These are phyloP conservation scores for Barypeithes pellucidus DNA, from an alignment of 2,888 invertebrate species.

Conservation along the genomic window DNA sequence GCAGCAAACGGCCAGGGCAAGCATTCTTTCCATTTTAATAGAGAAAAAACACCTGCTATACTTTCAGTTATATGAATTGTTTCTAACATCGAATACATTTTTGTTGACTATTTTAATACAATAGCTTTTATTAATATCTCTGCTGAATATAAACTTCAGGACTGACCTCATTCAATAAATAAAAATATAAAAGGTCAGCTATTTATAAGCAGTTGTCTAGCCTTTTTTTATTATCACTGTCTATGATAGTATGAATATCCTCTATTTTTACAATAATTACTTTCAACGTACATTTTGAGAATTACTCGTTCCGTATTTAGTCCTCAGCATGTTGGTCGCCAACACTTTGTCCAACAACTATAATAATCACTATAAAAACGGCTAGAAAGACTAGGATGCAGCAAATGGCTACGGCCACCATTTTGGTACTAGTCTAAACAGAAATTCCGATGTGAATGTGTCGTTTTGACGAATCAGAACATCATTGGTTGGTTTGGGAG, in stretches of 20 bases:
- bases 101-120: not conserved
- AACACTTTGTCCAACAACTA: conserved; percentile 86
- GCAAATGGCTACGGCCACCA: conserved; percentile 89
- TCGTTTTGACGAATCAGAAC: not conserved
- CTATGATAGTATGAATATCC: not conserved
- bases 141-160: not conserved
- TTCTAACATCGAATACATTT: conserved; percentile 7
- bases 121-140: not conserved
- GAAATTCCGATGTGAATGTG: conserved; percentile 20
- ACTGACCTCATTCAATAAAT: conserved; percentile 34
- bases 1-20: conserved; percentile 39
- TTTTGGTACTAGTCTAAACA: conserved; percentile 63
- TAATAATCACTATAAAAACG: conserved; percentile 87
- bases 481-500: not conserved
- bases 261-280: not conserved
- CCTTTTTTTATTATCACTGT: not conserved
- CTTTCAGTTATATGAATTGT: not conserved
- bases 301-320: conserved; percentile 29
- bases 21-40: conserved; percentile 42
- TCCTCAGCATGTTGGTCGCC: conserved; percentile 67
- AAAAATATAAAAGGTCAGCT: not conserved
- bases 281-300: not conserved
- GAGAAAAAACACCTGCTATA: conserved; percentile 13
- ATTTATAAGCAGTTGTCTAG: not conserved
- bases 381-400: conserved; percentile 86